Evolutionary conservation across 1,140 invertebrate species (phyloP), one percentile per base, ranked within the genome.

Genomic region (Metaphire vulgaris): DNA sequence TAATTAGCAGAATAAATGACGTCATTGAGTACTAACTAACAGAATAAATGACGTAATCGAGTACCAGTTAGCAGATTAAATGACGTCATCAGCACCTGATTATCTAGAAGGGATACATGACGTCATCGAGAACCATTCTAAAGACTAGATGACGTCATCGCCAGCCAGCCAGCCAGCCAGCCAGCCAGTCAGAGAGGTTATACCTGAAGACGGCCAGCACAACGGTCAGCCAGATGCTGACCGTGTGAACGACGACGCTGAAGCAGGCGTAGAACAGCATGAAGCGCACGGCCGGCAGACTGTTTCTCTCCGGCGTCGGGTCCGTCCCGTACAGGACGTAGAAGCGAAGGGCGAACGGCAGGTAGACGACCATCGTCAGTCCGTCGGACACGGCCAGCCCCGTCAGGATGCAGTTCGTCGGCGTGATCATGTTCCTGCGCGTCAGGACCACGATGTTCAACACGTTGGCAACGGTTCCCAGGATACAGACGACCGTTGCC

Each of bases 221-320:
- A 0, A 98, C 91, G 0, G 96, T 97, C 77, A 98, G 84, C 90
- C 93, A 96, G 73, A 96, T 97, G 0, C 94, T 95, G 71, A 97
- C 93, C 0, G 94, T 96, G 84, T 98, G 96, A 81, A 92, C 88
- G 0, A 95, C 91, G 89, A 89, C 87, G 33, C 89, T 88, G 82
- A 95, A 94, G 78, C 94, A 82, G 66, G 83, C 84, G 76, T 84
- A 85, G 71, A 82, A 83, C 73, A 85, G 79, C 21, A 84, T 78
- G 77, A 82, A 85, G 31, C 79, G 78, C 12, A 84, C 82, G 68
- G 81, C 80, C 30, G 71, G 68, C 2, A 80, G 74, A 1, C 81
- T 83, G 72, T 82, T 80, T 6, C 81, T 65, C 21, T 79, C 70
- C 1, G 79, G 78, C 28, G 73, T 77, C 0, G 73, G n/a, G 32